These are phyloP conservation scores for Rhagoletis pomonella DNA, from an alignment of 1,140 invertebrate species.

Conservation along the genomic window DNA sequence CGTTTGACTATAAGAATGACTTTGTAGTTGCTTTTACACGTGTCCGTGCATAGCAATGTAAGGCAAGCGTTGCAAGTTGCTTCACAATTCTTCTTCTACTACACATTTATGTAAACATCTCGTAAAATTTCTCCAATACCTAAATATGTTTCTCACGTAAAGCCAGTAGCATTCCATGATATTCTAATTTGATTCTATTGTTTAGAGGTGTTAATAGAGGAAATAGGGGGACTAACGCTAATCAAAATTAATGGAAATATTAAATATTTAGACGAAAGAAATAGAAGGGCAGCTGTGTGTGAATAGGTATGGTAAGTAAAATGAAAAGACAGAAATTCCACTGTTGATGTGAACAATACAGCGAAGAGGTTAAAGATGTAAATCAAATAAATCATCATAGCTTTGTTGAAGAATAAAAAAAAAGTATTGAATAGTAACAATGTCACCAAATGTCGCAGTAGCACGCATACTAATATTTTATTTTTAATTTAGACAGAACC, in stretches of 20 bases:
- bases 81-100: not conserved
- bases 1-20: not conserved
- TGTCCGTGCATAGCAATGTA: too few species aligned
- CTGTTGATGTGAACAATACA: not conserved
- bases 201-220: slow-evolving; percentile 12
- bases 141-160: not conserved
- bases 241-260: slow-evolving; percentile 16
- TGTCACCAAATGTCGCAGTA: not conserved
- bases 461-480: not conserved
- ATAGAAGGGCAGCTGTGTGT: not conserved
- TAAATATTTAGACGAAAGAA: slow-evolving; percentile 30
- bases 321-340: too few species aligned
- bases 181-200: slow-evolving; percentile 28
- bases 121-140: too few species aligned
- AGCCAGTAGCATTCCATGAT: slow-evolving; percentile 16
- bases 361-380: not conserved
- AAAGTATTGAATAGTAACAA: not conserved
- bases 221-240: slow-evolving; percentile 4
- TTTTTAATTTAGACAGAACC: too few species aligned
- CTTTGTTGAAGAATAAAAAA: not conserved
- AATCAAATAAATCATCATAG: not conserved
- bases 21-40: not conserved
- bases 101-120: too few species aligned
- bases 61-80: not conserved
- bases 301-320: not conserved